Evolutionary conservation across 92 coral and sea anemone genomes (phyloP), one percentile per base, ranked within the genome.

Genomic region (Actinostola sp.): DNA sequence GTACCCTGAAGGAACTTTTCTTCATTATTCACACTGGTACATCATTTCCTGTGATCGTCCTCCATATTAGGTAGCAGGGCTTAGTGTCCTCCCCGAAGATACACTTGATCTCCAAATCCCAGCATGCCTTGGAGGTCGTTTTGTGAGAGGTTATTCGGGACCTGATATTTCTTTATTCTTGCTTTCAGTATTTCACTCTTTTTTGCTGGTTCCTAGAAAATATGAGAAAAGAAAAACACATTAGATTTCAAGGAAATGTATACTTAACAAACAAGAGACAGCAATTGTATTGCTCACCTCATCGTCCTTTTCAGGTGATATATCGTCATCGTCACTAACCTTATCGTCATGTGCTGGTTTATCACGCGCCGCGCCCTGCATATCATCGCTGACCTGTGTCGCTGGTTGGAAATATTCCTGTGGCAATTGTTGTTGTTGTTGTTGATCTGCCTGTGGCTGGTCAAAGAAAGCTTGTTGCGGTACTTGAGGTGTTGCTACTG

Each of bases 81-180:
- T 71, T 58, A 71, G 54, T 75, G 81, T 4, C 81, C 81, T 34
- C 81, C 81, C 63, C 81, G 59, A 33, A 75, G 72, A 75, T 75
- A 75, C 12, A 46, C 5, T 51, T 75, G 81, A 16, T 75, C 64
- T 11, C 33, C 26, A 58, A 62, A 75, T 50, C 81, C 81, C 33
- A 43, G 50, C 67, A 75, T 51, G 26, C 81, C 81, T 24, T 48
- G 8, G 50, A 75, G 66, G 65, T 75, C 60, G 19, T 75, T 75
- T 10, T 23, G 65, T 11, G 71, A 63, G 28, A 75, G 72, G 36
- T 75, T 66, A 17, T 21, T 30, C 6, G 81, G 81, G 66, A 75
- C 64, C 9, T 51, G 31, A 34, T 45, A 75, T 36, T 66, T 63
- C 41, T 56, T 73, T 20, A 50, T 73, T 16, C 45, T 48, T 27